Conservation (phyloP, 1,140 invertebrate genomes). For the Dysdera silvatica region DNA sequence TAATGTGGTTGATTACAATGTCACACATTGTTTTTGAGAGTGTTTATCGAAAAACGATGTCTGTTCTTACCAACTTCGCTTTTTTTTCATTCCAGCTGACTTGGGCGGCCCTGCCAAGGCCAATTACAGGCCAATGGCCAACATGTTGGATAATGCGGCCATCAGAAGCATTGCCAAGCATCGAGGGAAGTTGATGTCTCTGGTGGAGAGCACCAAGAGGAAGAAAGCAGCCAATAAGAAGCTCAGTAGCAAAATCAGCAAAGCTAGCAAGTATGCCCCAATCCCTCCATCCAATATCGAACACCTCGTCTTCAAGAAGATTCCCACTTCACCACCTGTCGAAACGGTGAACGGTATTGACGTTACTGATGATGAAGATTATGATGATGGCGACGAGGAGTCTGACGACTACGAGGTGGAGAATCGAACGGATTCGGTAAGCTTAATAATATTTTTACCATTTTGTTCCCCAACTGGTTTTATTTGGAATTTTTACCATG, state of each 20-base stretch:
- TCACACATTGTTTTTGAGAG: too few species aligned
- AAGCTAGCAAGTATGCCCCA: too few species aligned
- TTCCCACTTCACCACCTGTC: slow-evolving; percentile 15
- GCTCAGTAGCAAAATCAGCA: too few species aligned
- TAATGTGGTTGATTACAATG: too few species aligned
- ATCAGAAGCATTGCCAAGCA: slow-evolving; percentile 28
- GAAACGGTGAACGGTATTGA: slow-evolving; percentile 10
- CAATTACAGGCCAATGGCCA: slow-evolving; percentile 18
- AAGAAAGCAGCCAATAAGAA: slow-evolving; percentile 20
- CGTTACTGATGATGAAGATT: neutral
- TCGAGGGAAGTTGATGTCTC: slow-evolving; percentile 24
- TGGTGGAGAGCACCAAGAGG: slow-evolving; percentile 24
- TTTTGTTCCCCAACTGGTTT: too few species aligned
- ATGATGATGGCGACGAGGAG: neutral
- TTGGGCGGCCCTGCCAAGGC: too few species aligned
- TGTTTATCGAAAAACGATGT: too few species aligned
- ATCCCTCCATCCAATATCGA: slow-evolving; percentile 23
- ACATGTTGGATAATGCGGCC: slow-evolving; percentile 25
- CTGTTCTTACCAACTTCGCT: too few species aligned
- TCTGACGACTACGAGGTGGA: slow-evolving; percentile 6
- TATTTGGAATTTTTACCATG: too few species aligned
- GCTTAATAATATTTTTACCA: too few species aligned
- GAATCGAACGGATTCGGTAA: too few species aligned
- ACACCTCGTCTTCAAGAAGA: slow-evolving; percentile 26
- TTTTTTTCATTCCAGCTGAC: too few species aligned